Base-by-base conservation (phyloP, 2,113 vertebrate genomes). In the Dendropsophus ebraccatus region DNA sequence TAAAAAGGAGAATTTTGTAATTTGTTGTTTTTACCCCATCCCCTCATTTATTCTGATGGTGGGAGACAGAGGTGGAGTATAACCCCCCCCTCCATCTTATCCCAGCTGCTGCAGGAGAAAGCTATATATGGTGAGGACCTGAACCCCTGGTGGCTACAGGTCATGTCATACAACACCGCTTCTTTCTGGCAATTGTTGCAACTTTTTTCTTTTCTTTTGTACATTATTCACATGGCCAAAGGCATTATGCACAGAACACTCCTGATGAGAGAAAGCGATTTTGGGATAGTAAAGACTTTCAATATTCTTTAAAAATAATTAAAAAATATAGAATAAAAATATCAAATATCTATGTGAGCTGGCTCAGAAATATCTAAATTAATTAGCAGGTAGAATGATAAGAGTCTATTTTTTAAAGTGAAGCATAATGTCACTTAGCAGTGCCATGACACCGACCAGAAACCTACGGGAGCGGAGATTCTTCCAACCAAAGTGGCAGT, bases 401-500 rank as follows among this genome's bases (percentile, higher is more conserved):
- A 49, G n/a, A 70, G 37, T 54, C 21, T 83, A 83, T 83, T 83
- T 95, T 94, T 91, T 92, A 87, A 93, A 92, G 92, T 89, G 90
- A 88, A 93, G 91, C 89, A 90, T 92, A 92, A 93, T 90, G 90
- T 91, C 91, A 91, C 92, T 95, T 94, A 92, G 92, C 93, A 94
- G 96, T 99, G 97, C 97, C 97, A 97, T 97, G 96, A 95, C 92
- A 90, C 91, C 95, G 92, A 93, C 91, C 94, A 92, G 96, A 95
- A 94, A 95, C 97, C 94, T 95, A 95, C 94, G 95, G 94, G 94
- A 92, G 88, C 89, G 90, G 90, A 91, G 92, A 89, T 94, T 94
- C 95, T 95, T 96, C 95, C 95, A 97, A 96, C 96, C 96, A 97
- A 97, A 97, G 96, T 92, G 95, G 95, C 93, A 95, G 90, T 88